Evolutionary conservation across 1,140 invertebrate species (phyloP).

Genomic region (Aphidius ervi): DNA sequence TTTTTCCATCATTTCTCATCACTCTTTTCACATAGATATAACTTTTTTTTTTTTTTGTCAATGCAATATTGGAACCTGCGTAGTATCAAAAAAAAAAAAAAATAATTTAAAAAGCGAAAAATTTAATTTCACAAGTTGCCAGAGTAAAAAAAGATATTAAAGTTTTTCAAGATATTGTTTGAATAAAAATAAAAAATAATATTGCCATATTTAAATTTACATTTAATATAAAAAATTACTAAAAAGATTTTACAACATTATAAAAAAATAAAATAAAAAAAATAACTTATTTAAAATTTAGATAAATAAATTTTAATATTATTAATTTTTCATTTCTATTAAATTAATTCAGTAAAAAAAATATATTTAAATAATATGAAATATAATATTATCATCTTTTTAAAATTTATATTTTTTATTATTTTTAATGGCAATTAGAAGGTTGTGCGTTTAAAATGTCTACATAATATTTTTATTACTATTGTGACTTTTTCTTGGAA

Average conservation of each 20-base stretch:
- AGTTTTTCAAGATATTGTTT: neutral
- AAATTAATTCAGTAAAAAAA: too few relatives aligned
- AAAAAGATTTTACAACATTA: slow-evolving; percentile 7
- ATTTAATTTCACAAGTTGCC: slow-evolving; percentile 9
- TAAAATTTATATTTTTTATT: too few relatives aligned
- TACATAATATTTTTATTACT: too few relatives aligned
- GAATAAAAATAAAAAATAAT: neutral
- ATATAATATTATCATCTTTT: too few relatives aligned
- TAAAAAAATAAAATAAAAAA: slow-evolving; percentile 5
- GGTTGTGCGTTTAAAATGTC: too few relatives aligned
- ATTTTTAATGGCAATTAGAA: too few relatives aligned
- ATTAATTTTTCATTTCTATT: too few relatives aligned
- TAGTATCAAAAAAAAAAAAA: slow-evolving; percentile 11
- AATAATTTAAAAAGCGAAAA: neutral
- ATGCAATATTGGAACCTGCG: neutral
- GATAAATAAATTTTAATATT: too few relatives aligned
- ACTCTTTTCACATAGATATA: neutral
- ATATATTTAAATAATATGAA: too few relatives aligned
- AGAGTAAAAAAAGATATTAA: slow-evolving; percentile 10
- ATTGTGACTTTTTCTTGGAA: too few relatives aligned
- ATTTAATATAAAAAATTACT: slow-evolving; percentile 9
- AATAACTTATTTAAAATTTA: too few relatives aligned
- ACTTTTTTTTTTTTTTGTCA: neutral
- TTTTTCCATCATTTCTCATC: neutral
- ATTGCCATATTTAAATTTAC: slow-evolving; percentile 13